Evolutionary conservation across 1,140 invertebrate species (phyloP).

Genomic region (Brachionus koreanus): DNA sequence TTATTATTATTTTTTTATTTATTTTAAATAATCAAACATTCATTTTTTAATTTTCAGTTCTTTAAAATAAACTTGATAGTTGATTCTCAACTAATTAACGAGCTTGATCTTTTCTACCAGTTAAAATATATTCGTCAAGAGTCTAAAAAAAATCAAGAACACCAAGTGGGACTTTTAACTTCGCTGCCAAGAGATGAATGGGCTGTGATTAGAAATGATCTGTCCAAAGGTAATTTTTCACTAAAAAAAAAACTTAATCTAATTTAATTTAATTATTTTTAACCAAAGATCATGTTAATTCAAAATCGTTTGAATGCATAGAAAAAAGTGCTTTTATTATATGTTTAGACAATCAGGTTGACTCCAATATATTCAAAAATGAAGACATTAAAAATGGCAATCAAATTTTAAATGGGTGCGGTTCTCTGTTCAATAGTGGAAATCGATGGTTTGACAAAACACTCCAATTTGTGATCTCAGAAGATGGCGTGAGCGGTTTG

Average conservation of each 20-base stretch:
- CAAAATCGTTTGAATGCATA: constrained; percentile 73
- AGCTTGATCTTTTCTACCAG: constrained; percentile 64
- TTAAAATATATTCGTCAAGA: constrained; percentile 53
- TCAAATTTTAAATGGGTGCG: constrained; percentile 87
- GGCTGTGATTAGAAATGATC: constrained; percentile 70
- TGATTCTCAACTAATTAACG: constrained; percentile 57
- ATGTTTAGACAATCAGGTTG: constrained; percentile 66
- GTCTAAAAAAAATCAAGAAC: constrained; percentile 50
- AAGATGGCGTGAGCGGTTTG: constrained; percentile 79
- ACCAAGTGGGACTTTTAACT: constrained; percentile 76
- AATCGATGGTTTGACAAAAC: constrained; percentile 98
- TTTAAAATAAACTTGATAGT: constrained; percentile 72
- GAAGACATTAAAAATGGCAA: constrained; percentile 63
- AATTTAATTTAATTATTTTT: not conserved
- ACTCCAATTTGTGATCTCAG: constrained; percentile 63
- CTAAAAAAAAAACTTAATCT: not conserved
- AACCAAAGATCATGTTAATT: constrained; percentile 70
- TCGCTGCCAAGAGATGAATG: constrained; percentile 72
- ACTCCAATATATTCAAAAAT: not conserved
- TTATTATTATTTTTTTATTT: not conserved
- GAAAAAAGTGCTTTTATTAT: constrained; percentile 78
- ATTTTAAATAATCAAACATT: not conserved
- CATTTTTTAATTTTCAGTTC: constrained; percentile 65
- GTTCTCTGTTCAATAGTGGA: constrained; percentile 72
- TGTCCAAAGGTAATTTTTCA: constrained; percentile 65